Base-by-base conservation (phyloP, 2,888 invertebrate genomes). In the Mythimna pallens region DNA sequence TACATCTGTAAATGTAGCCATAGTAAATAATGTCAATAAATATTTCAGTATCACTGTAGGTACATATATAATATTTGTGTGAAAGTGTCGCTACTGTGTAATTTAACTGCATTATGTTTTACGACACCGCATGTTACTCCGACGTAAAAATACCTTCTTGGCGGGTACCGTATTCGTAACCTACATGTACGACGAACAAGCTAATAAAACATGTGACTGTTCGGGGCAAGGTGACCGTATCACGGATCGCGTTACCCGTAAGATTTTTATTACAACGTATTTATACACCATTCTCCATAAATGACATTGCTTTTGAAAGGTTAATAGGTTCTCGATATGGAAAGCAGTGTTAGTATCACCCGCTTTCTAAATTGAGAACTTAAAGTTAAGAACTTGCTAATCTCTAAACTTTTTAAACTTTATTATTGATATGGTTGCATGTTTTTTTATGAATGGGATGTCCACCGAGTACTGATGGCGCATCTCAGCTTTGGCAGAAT, bases 81-180 rank as follows among this genome's bases (percentile, higher is more conserved):
- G 52, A 64, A 78, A 63, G 78, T 75, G 71, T 74, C 73, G 57
- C 72, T 66, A 12, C 43, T 22, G 68, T 64, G 69, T 79, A 58
- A 69, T 78, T 69, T 73, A 81, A 78, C 73, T 80, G 86, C 82
- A 86, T 78, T 73, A 86, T 72, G 74, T 77, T 86, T 82, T 74
- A 87, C 72, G 74, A 76, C 65, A 73, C 63, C 66, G 70, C 75
- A 82, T 86, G 66, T 80, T 84, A 65, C 66, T 52, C 62, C 40
- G 47, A 79, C 74, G 73, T 78, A 76, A 76, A 82, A 78, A 61
- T 57, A 58, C 62, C 34, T 76, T 43, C 80, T 78, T 61, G 64
- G 62, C 58, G 12, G 65, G 65, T 81, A 75, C 76, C 82, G 84
- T 69, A 73, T 76, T 78, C 82, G 79, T 73, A 72, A 75, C 73